phyloP scores from a whole-genome alignment of 2,888 invertebrate genomes.

The Xylophagus ater region DNA sequence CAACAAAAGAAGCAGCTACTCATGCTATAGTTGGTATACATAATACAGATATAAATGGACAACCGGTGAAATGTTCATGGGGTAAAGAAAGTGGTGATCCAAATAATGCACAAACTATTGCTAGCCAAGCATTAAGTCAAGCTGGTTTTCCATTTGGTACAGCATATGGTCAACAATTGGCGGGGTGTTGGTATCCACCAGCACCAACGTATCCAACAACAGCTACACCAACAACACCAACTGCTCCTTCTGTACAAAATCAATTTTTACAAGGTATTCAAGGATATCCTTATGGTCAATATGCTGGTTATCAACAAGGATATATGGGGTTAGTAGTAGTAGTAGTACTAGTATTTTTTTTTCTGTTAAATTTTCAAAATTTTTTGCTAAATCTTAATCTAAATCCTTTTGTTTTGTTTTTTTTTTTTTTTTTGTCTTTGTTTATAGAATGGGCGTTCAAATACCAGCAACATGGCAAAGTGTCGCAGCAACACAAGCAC shows the following conservation, averaged over 20 bases:
- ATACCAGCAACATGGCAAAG: constrained; percentile 68
- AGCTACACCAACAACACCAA: constrained; percentile 47
- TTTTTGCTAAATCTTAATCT: constrained; percentile 35
- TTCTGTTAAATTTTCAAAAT: constrained; percentile 14
- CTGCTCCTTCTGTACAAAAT: constrained; percentile 63
- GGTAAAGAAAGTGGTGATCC: constrained; percentile 95
- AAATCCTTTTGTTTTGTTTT: constrained; percentile 21
- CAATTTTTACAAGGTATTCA: constrained; percentile 83
- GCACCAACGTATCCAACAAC: constrained; percentile 52
- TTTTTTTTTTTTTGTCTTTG: constrained; percentile 11
- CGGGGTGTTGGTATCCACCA: constrained; percentile 88
- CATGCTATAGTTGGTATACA: constrained; percentile 97
- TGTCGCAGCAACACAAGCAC: constrained; percentile 61
- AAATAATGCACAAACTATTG: constrained; percentile 63
- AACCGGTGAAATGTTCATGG: constrained; percentile 98
- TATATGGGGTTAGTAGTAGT: constrained; percentile 77
- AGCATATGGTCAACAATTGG: constrained; percentile 66
- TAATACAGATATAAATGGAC: constrained; percentile 93
- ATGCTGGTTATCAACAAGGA: constrained; percentile 81
- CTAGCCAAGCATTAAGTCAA: constrained; percentile 46
- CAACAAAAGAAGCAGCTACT: constrained; percentile 96
- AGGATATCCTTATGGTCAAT: constrained; percentile 77
- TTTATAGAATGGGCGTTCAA: constrained; percentile 68
- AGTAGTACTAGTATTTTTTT: neutral
- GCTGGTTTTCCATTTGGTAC: constrained; percentile 45